Evolutionary conservation across 2,113 vertebrate genomes (phyloP).

Genomic region (Corythoichthys haematopterus): DNA sequence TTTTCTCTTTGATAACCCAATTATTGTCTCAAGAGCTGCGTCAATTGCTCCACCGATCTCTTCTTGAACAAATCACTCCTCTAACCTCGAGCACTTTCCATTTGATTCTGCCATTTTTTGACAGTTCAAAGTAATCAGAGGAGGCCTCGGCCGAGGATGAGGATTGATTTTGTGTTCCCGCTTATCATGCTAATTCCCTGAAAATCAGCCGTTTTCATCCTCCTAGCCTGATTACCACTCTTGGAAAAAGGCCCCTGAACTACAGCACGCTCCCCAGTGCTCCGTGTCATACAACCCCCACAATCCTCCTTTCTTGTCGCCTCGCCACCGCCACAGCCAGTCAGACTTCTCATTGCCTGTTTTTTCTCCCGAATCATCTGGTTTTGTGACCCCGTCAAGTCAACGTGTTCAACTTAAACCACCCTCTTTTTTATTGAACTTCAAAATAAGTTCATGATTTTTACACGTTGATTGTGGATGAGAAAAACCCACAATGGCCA

Average conservation of each 20-base stretch:
- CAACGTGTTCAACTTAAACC: background rate
- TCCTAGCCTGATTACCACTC: slow-evolving; percentile 85
- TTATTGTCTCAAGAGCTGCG: slow-evolving; percentile 99
- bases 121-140: slow-evolving; percentile 99
- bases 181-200: slow-evolving; percentile 99
- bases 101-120: slow-evolving; percentile 99
- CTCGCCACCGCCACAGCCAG: background rate
- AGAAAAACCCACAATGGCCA: background rate
- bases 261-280: slow-evolving; percentile 62
- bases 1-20: slow-evolving; percentile 99
- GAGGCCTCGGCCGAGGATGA: slow-evolving; percentile 93
- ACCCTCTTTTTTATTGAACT: background rate
- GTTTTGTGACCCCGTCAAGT: background rate
- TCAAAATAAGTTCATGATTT: background rate
- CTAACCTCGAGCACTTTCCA: slow-evolving; percentile 99
- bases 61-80: slow-evolving; percentile 99
- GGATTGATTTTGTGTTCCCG: slow-evolving; percentile 99
- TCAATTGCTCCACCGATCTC: slow-evolving; percentile 99
- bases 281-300: slow-evolving; percentile 75
- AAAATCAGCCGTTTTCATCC: slow-evolving; percentile 99
- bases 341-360: background rate
- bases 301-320: slow-evolving; percentile 40
- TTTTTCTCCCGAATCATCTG: slow-evolving; percentile 13
- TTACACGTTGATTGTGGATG: background rate
- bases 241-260: slow-evolving; percentile 92